A percentile compares a stretch with the other conserved stretches of the same genome.
These are phyloP conservation scores for Drosophila yakuba DNA, from an alignment of 1,140 invertebrate species.

Conservation along the genomic window DNA sequence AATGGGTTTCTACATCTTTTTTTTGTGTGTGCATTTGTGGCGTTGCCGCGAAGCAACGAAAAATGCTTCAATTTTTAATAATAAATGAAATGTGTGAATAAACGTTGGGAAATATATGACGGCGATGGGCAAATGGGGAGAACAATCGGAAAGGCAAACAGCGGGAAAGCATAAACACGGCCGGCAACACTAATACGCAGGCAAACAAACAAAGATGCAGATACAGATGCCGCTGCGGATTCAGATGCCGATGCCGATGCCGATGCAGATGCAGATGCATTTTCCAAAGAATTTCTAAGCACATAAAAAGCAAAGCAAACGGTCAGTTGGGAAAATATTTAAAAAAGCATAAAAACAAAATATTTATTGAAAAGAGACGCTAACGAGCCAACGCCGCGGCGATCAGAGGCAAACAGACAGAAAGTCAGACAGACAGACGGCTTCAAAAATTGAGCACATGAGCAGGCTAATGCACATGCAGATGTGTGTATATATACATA, in stretches of 20 bases:
- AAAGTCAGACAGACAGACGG: constrained; percentile 31
- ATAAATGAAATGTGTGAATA: constrained; percentile 81
- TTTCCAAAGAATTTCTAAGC: constrained; percentile 78
- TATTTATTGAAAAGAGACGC: constrained; percentile 77
- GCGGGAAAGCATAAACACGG: constrained; percentile 79
- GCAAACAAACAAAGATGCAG: constrained; percentile 73
- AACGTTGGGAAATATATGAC: constrained; percentile 26
- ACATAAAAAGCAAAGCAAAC: constrained; percentile 74
- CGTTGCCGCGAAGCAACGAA: constrained; percentile 36
- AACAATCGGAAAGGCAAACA: constrained; percentile 78
- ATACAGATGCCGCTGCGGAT: constrained; percentile 37
- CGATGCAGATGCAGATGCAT: constrained; percentile 61
- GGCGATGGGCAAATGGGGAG: constrained; percentile 5
- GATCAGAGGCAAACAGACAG: constrained; percentile 28
- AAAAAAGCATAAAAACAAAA: constrained; percentile 83
- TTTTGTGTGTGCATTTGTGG: constrained; percentile 44
- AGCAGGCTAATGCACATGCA: constrained; percentile 59
- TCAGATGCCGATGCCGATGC: constrained; percentile 37
- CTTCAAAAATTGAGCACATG: constrained; percentile 53
- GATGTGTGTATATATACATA: background rate
- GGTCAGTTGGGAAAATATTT: constrained; percentile 75
- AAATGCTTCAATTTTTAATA: constrained; percentile 71
- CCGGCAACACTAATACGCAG: constrained; percentile 69
- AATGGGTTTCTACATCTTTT: background rate
- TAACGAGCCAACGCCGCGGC: constrained; percentile 45